Percentiles rank a stretch among this genome's conserved stretches.
Conservation (phyloP, 1,140 invertebrate genomes). For the Aporrectodea caliginosa region DNA sequence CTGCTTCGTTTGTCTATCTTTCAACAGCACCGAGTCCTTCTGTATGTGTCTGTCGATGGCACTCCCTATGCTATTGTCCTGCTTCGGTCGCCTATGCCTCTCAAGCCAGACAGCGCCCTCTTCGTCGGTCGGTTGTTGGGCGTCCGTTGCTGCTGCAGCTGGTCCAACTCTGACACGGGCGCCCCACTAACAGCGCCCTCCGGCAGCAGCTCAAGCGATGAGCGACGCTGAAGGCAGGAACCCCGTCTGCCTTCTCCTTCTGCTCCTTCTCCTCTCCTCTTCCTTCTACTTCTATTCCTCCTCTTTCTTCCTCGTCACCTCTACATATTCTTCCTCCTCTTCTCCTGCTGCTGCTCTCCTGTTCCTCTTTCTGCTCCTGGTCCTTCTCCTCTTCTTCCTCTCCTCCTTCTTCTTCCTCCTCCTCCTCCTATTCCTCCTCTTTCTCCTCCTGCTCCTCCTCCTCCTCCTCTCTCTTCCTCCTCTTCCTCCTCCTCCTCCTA, state of each 20-base stretch:
- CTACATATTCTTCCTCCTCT: constrained; percentile 9
- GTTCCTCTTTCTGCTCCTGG: constrained; percentile 12
- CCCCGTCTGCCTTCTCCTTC: background rate
- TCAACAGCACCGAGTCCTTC: background rate
- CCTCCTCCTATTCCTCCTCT: too few species aligned
- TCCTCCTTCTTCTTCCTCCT: constrained; percentile 9
- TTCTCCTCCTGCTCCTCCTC: background rate
- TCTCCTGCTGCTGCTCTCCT: background rate
- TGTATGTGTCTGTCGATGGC: background rate
- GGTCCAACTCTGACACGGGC: background rate
- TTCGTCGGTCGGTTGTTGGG: background rate
- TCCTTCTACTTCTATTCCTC: constrained; percentile 12
- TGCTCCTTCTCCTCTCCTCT: background rate
- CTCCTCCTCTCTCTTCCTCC: constrained; percentile 2
- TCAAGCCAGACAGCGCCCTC: background rate
- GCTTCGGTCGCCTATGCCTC: background rate
- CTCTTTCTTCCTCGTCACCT: background rate
- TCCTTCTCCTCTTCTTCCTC: background rate
- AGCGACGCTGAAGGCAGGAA: background rate
- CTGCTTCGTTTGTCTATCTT: background rate
- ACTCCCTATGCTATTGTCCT: background rate
- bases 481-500: background rate
- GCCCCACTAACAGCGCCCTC: background rate
- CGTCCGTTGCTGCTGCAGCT: background rate
- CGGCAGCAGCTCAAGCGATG: background rate